Percentiles rank a stretch among this genome's conserved stretches.
These are phyloP conservation scores for Sparidentex hasta DNA, from an alignment of 2,797 vertebrate genomes.

Conservation along the genomic window DNA sequence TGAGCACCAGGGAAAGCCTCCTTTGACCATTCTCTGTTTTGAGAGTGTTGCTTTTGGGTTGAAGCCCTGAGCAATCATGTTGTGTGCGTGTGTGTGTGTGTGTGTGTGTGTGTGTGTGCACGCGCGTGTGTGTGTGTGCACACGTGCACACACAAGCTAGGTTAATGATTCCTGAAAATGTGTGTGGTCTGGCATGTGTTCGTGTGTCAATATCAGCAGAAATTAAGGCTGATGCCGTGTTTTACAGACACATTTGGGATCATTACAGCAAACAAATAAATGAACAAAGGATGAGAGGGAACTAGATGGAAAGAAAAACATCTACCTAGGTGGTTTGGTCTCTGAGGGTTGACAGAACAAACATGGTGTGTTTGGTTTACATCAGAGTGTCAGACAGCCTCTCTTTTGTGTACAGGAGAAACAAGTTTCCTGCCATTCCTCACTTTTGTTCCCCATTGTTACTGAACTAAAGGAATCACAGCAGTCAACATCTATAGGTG, in stretches of 20 bases:
- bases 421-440: slow-evolving; percentile 37
- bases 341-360: slow-evolving; percentile 27
- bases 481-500: slow-evolving; percentile 49
- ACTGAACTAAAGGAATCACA: slow-evolving; percentile 35
- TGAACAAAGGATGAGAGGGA: not conserved
- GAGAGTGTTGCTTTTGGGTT: not conserved
- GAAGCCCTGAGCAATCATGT: not conserved
- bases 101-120: slow-evolving; percentile 2
- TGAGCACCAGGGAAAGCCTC: slow-evolving; percentile 6
- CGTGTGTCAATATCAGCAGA: slow-evolving; percentile 33
- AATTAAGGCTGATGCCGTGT: slow-evolving; percentile 19
- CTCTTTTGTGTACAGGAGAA: slow-evolving; percentile 36
- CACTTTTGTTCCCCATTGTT: slow-evolving; percentile 33
- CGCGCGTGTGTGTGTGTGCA: slow-evolving; percentile 2
- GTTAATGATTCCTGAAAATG: slow-evolving; percentile 33
- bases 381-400: slow-evolving; percentile 13
- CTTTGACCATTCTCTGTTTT: slow-evolving; percentile 9
- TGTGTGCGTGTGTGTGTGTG: not conserved
- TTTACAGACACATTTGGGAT: slow-evolving; percentile 16
- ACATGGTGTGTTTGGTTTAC: slow-evolving; percentile 41
- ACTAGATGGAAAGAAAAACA: slow-evolving; percentile 6
- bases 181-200: slow-evolving; percentile 19
- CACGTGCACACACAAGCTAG: slow-evolving; percentile 18
- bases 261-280: slow-evolving; percentile 18
- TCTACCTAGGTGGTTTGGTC: slow-evolving; percentile 20